Conservation (phyloP, 2,797 vertebrate genomes). For the Coregonus sp. region DNA sequence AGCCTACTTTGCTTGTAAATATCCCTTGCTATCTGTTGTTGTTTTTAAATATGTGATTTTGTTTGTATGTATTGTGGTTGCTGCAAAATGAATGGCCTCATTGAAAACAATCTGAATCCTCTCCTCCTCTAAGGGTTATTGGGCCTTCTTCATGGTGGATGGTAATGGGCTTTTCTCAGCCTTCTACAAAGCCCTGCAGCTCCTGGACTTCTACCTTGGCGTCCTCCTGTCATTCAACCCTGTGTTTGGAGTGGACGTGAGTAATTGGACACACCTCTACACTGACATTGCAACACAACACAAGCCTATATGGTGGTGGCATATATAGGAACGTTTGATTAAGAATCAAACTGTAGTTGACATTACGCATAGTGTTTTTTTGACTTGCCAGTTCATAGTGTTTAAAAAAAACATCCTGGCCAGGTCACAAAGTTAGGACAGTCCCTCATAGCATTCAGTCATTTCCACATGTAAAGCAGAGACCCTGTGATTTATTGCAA, state of each 20-base stretch:
- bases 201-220: slow-evolving; percentile 75
- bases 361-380: not conserved
- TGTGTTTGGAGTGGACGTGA: slow-evolving; percentile 70
- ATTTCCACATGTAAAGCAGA: too few relatives aligned
- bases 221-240: slow-evolving; percentile 66
- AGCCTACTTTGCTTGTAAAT: too few relatives aligned
- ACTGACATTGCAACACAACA: not conserved
- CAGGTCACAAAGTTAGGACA: too few relatives aligned
- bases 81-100: too few relatives aligned
- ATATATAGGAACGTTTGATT: not conserved
- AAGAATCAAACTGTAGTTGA: not conserved
- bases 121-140: slow-evolving; percentile 81
- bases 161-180: slow-evolving; percentile 82
- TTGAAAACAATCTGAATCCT: not conserved
- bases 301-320: too few relatives aligned
- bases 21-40: too few relatives aligned
- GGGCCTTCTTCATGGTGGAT: slow-evolving; percentile 85
- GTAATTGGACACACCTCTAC: slow-evolving; percentile 26
- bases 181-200: slow-evolving; percentile 85
- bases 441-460: too few relatives aligned
- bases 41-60: too few relatives aligned
- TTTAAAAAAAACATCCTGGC: too few relatives aligned
- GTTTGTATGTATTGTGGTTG: too few relatives aligned
- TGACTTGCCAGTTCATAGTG: too few relatives aligned
- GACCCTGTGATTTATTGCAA: too few relatives aligned